phyloP scores from a whole-genome alignment of 2,797 vertebrate genomes.

The Oreochromis mossambicus region DNA sequence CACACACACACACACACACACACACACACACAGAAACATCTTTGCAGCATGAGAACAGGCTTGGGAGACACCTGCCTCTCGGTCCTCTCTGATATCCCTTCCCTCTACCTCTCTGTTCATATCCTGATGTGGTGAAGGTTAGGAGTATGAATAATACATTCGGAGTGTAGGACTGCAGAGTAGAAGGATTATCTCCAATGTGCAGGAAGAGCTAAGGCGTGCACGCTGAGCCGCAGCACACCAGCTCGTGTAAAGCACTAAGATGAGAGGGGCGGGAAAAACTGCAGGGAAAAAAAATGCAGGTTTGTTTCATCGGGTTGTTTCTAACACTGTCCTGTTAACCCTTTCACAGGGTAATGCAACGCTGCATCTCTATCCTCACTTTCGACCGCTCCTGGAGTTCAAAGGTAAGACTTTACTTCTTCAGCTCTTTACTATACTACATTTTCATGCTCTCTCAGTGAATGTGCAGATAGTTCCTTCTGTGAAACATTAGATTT shows the following conservation, averaged over 20 bases:
- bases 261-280: neutral
- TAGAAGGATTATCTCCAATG: constrained; percentile 55
- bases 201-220: constrained; percentile 41
- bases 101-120: constrained; percentile 18
- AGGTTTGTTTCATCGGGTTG: constrained; percentile 6
- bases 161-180: constrained; percentile 54
- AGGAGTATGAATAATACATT: constrained; percentile 67
- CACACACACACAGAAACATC: neutral
- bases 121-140: constrained; percentile 45
- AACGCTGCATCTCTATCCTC: constrained; percentile 81
- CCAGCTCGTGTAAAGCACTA: constrained; percentile 6
- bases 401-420: constrained; percentile 77
- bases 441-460: neutral
- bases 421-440: neutral
- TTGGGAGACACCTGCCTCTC: constrained; percentile 34
- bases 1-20: fast-evolving
- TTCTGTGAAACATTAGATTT: neutral
- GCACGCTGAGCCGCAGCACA: constrained; percentile 38
- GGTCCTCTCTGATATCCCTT: constrained; percentile 1
- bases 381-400: constrained; percentile 79
- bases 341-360: constrained; percentile 76
- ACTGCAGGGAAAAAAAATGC: neutral
- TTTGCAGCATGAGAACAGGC: constrained; percentile 35
- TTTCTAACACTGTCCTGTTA: constrained; percentile 21
- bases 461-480: neutral